Evolutionary conservation across 1,140 invertebrate species (phyloP), one percentile per base, ranked within the genome.

Genomic region (Papilio glaucus): DNA sequence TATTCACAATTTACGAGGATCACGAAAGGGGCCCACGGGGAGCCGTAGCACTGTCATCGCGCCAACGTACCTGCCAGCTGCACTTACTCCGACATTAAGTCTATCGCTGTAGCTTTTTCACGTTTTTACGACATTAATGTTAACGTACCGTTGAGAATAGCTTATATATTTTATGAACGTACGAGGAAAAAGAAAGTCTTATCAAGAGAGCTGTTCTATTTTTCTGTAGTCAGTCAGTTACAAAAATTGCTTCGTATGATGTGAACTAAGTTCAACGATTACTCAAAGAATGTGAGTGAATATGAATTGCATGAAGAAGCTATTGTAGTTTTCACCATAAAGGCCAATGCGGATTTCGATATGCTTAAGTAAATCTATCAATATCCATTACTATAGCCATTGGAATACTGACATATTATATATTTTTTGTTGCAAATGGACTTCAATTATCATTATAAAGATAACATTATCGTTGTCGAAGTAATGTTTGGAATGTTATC

Each of bases 1-100:
- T 92, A 92, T 92, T 92, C 87, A 87, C 88, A 92, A 92, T 92
- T 90, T 90, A 90, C 88, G 87, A 85, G 88, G 88, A 90, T 92
- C 90, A 87, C 87, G 80, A 77, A 80, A 85, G 81, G 75, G 82
- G 77, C 78, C 88, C 87, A 69, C 69, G 49, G 88, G 90, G 88
- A 88, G 81, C 84, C 79, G 78, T 91, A 86, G 76, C 78, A 82
- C 87, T 92, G 88, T 92, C 89, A 90, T 89, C 90, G 81, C 81
- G 75, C 80, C 76, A 42, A 65, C 75, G 77, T 87, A 86, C 87
- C 85, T 87, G 82, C 86, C 80, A 79, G 78, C 68, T 85, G 85
- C 87, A 88, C 82, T 87, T 85, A 87, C 78, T 80, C 79, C 71
- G 61, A 72, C 78, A 73, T 77, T 82, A 81, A 86, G 77, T 84